phyloP scores from a whole-genome alignment of 2,888 invertebrate genomes.

The Ichneumoninae sp. region DNA sequence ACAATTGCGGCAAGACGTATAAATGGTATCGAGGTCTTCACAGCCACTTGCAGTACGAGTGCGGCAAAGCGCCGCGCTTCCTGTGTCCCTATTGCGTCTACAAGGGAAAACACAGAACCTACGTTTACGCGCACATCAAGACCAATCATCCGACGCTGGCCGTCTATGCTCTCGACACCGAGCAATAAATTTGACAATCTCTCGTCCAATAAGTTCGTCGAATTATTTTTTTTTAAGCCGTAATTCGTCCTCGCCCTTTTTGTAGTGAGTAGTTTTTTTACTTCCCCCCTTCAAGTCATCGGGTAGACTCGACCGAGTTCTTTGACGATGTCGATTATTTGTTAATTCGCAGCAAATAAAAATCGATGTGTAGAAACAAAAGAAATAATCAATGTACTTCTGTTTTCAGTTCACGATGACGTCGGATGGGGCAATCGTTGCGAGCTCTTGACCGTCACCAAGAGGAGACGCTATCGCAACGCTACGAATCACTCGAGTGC shows the following conservation, averaged over 20 bases:
- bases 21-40: conserved; percentile 45
- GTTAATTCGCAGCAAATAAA: not conserved
- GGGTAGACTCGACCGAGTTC: not conserved
- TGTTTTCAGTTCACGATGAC: conserved; percentile 64
- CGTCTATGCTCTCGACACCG: conserved; percentile 76
- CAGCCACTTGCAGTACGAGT: conserved; percentile 75
- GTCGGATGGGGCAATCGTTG: conserved; percentile 55
- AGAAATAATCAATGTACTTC: not conserved
- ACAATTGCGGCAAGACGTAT: conserved; percentile 63
- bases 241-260: not conserved
- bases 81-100: conserved; percentile 68
- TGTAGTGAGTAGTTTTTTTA: not conserved
- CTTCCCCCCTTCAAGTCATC: not conserved
- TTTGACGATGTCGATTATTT: not conserved
- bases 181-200: conserved; percentile 54
- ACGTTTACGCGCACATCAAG: conserved; percentile 77
- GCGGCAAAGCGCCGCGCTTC: conserved; percentile 73
- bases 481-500: conserved; percentile 36
- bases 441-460: conserved; percentile 3
- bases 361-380: not conserved
- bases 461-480: conserved; percentile 15
- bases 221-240: not conserved
- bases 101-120: conserved; percentile 74
- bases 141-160: conserved; percentile 71
- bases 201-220: not conserved